These are phyloP conservation scores for Salvelinus namaycush DNA, from an alignment of 2,113 vertebrate species.

Conservation along the genomic window DNA sequence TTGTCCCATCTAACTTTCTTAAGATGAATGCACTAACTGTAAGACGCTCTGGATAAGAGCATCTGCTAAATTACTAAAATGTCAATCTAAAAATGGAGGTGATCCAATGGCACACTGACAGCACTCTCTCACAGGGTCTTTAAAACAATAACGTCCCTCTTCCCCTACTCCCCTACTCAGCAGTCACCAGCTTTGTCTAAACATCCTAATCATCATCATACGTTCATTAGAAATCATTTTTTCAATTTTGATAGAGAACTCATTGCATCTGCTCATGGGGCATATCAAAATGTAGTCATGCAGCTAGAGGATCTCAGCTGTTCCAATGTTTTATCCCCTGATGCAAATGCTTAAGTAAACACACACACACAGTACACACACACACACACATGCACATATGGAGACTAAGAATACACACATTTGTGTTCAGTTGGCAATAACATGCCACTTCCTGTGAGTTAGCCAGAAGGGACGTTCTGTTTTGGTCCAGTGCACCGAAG, in stretches of 20 bases:
- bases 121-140: neutral
- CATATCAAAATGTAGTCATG: slow-evolving; percentile 38
- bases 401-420: slow-evolving; percentile 33
- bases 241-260: slow-evolving; percentile 4
- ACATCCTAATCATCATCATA: neutral
- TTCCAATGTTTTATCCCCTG: slow-evolving; percentile 21
- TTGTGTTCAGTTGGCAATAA: slow-evolving; percentile 52
- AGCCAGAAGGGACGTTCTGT: slow-evolving; percentile 59
- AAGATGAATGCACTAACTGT: no score
- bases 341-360: neutral
- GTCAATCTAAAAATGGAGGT: neutral
- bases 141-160: neutral
- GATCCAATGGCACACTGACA: neutral
- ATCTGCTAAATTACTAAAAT: no score
- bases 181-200: no score
- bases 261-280: slow-evolving; percentile 35
- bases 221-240: neutral
- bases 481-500: slow-evolving; percentile 54
- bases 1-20: no score
- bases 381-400: slow-evolving; percentile 43
- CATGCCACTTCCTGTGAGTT: slow-evolving; percentile 26
- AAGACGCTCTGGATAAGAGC: no score
- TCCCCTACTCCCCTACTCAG: neutral
- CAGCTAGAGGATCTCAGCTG: slow-evolving; percentile 52
- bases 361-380: neutral